These are phyloP conservation scores for Anastatus disparis DNA, from an alignment of 1,140 invertebrate species.

Conservation along the genomic window DNA sequence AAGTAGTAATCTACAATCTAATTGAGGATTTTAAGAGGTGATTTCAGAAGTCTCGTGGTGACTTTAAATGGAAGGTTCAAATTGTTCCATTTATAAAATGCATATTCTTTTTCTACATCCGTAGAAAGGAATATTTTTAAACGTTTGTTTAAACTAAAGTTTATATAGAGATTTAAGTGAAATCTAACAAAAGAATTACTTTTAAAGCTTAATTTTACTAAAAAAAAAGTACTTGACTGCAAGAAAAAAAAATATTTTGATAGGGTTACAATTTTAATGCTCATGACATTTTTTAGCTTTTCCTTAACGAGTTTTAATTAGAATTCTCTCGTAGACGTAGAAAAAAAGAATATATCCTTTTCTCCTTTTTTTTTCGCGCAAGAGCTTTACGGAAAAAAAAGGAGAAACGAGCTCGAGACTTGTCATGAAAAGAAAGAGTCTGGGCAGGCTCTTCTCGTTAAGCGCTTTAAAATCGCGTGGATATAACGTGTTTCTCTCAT, in stretches of 20 bases:
- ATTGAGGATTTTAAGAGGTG: constrained; percentile 5
- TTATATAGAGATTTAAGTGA: too few species aligned
- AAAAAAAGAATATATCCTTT: constrained; percentile 25
- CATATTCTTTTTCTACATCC: too few species aligned
- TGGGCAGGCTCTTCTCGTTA: constrained; percentile 30
- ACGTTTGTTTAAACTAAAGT: too few species aligned
- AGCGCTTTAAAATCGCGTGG: constrained; percentile 37
- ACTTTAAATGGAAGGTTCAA: too few species aligned
- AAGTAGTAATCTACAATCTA: too few species aligned
- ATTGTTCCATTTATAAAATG: too few species aligned
- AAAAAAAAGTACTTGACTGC: not conserved
- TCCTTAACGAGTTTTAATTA: constrained; percentile 33
- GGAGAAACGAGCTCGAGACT: constrained; percentile 19
- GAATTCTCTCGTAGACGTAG: constrained; percentile 17
- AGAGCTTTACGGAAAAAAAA: constrained; percentile 17
- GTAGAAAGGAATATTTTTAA: too few species aligned
- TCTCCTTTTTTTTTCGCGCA: constrained; percentile 31
- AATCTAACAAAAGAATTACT: too few species aligned
- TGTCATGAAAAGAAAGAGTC: constrained; percentile 26
- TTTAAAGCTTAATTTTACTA: too few species aligned
- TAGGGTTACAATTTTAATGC: constrained; percentile 49
- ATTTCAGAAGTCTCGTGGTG: too few species aligned
- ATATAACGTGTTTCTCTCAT: constrained; percentile 19
- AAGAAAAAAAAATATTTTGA: too few species aligned
- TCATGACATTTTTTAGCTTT: constrained; percentile 28